These are phyloP conservation scores for Coluber constrictor DNA, from an alignment of 2,797 vertebrate species.

Conservation along the genomic window DNA sequence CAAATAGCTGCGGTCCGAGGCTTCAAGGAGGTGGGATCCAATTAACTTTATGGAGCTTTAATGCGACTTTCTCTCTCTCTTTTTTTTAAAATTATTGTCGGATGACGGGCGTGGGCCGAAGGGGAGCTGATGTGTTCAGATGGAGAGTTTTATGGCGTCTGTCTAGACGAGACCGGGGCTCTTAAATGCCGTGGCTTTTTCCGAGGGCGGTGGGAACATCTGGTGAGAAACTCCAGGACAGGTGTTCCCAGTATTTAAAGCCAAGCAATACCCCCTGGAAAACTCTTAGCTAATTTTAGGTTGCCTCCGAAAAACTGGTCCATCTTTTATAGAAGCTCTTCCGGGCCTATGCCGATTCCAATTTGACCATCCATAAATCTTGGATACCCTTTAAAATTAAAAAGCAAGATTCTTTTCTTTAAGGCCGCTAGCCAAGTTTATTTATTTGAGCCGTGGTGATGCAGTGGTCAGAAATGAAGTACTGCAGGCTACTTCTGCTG, in stretches of 20 bases:
- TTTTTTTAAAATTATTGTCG: background rate
- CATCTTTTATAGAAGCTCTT: background rate
- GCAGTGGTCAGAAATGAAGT: too few species aligned
- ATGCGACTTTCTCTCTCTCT: background rate
- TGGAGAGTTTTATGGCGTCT: background rate
- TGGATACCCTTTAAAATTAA: background rate
- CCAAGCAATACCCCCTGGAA: background rate
- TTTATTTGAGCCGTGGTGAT: background rate
- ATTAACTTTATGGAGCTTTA: constrained; percentile 29
- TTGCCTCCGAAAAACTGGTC: background rate
- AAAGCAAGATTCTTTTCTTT: background rate
- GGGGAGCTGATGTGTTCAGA: background rate
- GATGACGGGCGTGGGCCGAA: background rate
- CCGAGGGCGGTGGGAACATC: background rate
- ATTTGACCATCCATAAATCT: background rate
- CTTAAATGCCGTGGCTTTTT: background rate
- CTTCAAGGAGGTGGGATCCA: constrained; percentile 18
- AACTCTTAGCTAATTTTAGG: background rate
- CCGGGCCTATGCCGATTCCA: too few species aligned
- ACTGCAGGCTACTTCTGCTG: too few species aligned
- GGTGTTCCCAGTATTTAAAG: background rate
- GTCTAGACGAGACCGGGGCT: constrained; percentile 5
- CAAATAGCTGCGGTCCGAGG: background rate
- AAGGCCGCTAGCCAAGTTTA: background rate
- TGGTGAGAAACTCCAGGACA: background rate